Evolutionary conservation across 2,113 vertebrate genomes (phyloP).

Genomic region (Solenodon paradoxus): DNA sequence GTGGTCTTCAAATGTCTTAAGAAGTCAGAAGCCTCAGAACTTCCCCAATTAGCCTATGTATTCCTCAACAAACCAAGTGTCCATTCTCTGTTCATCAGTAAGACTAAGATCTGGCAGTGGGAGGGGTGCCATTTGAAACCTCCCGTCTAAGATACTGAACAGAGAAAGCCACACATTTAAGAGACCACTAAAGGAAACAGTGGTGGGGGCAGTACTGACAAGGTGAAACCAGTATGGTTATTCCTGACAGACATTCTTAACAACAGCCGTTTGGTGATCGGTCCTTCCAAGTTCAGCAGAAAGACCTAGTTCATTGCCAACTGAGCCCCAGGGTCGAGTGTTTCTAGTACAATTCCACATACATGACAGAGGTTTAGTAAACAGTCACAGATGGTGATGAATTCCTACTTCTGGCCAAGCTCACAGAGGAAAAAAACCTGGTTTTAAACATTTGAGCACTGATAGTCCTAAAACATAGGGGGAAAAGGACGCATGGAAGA

Average conservation of each 20-base stretch:
- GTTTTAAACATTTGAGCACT: neutral
- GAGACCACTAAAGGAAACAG: neutral
- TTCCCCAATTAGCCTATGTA: neutral
- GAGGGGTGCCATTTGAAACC: neutral
- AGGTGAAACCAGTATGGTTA: neutral
- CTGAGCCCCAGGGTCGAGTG: neutral
- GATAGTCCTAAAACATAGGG: neutral
- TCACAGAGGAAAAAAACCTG: neutral
- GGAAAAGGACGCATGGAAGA: fast-evolving
- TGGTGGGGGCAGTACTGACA: neutral
- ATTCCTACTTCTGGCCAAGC: constrained; percentile 37
- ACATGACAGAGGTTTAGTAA: neutral
- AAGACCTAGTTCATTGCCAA: neutral
- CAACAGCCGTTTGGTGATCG: neutral
- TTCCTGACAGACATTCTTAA: neutral
- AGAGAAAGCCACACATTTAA: neutral
- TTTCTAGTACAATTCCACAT: constrained; percentile 1
- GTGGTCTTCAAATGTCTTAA: neutral
- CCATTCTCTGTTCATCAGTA: neutral
- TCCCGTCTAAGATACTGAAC: neutral
- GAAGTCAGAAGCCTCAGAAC: neutral
- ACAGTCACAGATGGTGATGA: constrained; percentile 12
- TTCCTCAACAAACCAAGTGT: neutral
- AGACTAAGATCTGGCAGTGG: neutral
- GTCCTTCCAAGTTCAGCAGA: constrained; percentile 40